Evolutionary conservation across 2,888 invertebrate genomes (phyloP), one percentile per base, ranked within the genome.

Genomic region (Hemithea aestivaria): DNA sequence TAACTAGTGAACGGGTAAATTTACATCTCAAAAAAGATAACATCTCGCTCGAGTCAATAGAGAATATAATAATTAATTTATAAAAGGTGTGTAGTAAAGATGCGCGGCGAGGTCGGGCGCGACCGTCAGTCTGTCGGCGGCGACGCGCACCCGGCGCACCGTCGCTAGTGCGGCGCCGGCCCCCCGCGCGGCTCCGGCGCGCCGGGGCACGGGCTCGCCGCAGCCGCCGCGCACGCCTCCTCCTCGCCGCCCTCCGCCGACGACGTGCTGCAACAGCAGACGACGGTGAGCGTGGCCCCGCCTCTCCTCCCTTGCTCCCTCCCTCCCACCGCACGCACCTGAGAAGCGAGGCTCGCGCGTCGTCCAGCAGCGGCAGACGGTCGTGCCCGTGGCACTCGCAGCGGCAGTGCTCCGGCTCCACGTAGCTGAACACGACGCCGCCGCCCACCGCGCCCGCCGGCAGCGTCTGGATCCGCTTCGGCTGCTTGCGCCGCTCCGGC

Each of bases 401-500:
- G 67, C 93, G 93, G 66, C 95, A 95, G 62, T 94, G 94, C 69
- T 95, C 95, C 3, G 95, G 95, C 74, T 94, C 94, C 35, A 95
- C 95, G 76, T 95, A 95, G 76, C 91, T 93, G 67, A 73, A 67
- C 51, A 92, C 89, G 24, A 90, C 88, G 10, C 42, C 49, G 24
- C 77, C 80, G 27, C 39, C 84, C 49, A 85, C 80, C 29, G 69
- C 87, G 50, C 89, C 84, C 31, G 90, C 87, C 10, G 95, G 95
- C 59, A 95, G 89, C 10, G 94, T 94, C 66, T 94, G 94, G 57
- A 95, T 95, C 50, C 94, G 89, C 73, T 94, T 94, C 10, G 95
- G 94, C 45, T 93, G 91, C 75, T 94, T 94, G 35, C 94, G 88
- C 51, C 92, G 90, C 74, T 95, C 95, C 0, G 95, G 95, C 40